Evolutionary conservation across 2,113 vertebrate species (phyloP).

Genomic region (Motacilla alba): DNA sequence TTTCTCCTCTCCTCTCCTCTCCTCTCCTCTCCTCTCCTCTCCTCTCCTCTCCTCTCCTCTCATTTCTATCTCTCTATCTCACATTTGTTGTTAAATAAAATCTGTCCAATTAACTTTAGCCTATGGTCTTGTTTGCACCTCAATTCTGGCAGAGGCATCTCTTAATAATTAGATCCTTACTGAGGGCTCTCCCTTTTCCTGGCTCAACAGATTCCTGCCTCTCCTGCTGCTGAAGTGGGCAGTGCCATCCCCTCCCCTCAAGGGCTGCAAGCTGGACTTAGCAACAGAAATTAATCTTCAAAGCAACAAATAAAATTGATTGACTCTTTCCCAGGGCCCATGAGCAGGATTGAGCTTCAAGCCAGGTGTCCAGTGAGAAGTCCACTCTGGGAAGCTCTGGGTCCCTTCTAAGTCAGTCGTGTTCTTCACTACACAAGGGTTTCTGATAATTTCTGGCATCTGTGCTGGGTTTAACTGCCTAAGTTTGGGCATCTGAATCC

Average conservation of each 20-base stretch:
- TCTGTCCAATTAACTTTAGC: not conserved
- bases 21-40: not conserved
- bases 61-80: not conserved
- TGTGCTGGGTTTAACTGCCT: not conserved
- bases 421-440: accelerated
- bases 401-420: not conserved
- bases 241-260: not conserved
- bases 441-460: not conserved
- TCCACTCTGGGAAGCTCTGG: not conserved
- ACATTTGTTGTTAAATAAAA: not conserved
- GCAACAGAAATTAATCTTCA: not conserved
- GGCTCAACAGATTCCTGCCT: not conserved
- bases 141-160: not conserved
- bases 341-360: not conserved
- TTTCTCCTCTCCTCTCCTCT: not conserved
- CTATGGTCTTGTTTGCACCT: not conserved
- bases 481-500: not conserved
- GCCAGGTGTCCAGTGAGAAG: not conserved
- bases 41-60: not conserved
- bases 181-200: not conserved
- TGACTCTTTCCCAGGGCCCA: not conserved
- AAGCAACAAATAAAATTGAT: not conserved
- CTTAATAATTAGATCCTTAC: not conserved
- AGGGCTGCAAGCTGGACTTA: not conserved
- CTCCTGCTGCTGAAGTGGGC: not conserved